Percentiles rank a stretch among this genome's conserved stretches.
These are phyloP conservation scores for Graptemys geographica DNA, from an alignment of 2,797 vertebrate genomes.

Conservation along the genomic window DNA sequence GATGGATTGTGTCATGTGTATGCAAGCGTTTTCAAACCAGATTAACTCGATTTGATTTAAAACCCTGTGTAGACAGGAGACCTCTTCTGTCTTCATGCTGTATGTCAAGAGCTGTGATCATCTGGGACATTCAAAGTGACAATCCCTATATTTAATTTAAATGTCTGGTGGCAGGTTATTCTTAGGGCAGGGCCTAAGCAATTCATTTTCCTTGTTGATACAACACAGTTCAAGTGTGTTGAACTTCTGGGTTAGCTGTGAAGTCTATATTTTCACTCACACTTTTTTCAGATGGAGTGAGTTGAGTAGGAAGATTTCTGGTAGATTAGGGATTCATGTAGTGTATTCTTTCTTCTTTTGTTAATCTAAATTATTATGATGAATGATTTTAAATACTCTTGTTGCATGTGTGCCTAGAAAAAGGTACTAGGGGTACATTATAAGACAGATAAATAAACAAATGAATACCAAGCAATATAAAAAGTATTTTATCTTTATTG, in stretches of 20 bases:
- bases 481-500: slow-evolving; percentile 15
- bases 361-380: neutral
- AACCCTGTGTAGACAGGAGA: neutral
- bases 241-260: slow-evolving; percentile 5
- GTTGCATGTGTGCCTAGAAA: neutral
- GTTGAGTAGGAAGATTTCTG: neutral
- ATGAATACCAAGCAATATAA: neutral
- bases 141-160: slow-evolving; percentile 44
- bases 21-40: neutral
- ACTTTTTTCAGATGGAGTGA: neutral
- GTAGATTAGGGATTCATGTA: neutral
- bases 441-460: neutral
- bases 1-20: neutral
- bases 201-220: neutral
- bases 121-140: slow-evolving; percentile 36
- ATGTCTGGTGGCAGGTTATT: slow-evolving; percentile 1
- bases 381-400: neutral
- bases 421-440: neutral
- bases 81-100: slow-evolving; percentile 5
- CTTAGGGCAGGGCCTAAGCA: neutral
- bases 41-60: neutral
- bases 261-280: neutral
- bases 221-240: neutral
- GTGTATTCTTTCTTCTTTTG: neutral
- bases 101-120: slow-evolving; percentile 11